Evolutionary conservation across 2,113 vertebrate genomes (phyloP), one percentile per base, ranked within the genome.

Genomic region (Phaetusa simplex): DNA sequence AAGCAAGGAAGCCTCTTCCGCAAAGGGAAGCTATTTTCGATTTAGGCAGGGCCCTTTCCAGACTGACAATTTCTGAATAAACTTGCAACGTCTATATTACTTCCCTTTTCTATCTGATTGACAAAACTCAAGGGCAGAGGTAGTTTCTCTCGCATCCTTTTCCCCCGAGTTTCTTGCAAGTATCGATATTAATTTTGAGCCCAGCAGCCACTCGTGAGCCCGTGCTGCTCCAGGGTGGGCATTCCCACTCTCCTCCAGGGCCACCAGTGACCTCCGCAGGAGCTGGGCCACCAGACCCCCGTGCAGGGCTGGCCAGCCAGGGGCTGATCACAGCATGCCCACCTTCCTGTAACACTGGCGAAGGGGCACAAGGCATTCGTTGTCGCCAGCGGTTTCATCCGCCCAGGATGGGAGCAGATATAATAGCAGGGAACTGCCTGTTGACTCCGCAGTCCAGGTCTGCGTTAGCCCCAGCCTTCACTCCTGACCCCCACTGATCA

Each of bases 31-130:
- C 91, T 97, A 91, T 96, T 88, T 95, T 89, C 32, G 2, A 85
- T 91, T 74, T 88, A 93, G 78, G 66, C 89, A 94, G 58, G 70
- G 67, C 78, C 30, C 58, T 77, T 91, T 91, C 84, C 87, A 93
- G 89, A 78, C 93, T 90, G 78, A 90, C 81, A 95, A 85, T 58
- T 94, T 73, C 89, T 90, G 84, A 90, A 86, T 85, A 95, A 94
- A 93, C 94, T 90, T 34, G 62, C 74, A 62, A 23, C 0, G 4
- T 88, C 87, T 96, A 0, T 62, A 86, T 85, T 90, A 85, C 91
- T 96, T 94, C 93, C 90, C 30, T 80, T 89, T 91, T 80, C 65
- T 66, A 45, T 34, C 62, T 15, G 38, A 93, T 9, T 89, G 69
- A 93, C 73, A 71, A 82, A 94, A 90, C 38, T 49, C 45, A 49